phyloP scores from a whole-genome alignment of 2,113 vertebrate genomes.

The Salminus brasiliensis region DNA sequence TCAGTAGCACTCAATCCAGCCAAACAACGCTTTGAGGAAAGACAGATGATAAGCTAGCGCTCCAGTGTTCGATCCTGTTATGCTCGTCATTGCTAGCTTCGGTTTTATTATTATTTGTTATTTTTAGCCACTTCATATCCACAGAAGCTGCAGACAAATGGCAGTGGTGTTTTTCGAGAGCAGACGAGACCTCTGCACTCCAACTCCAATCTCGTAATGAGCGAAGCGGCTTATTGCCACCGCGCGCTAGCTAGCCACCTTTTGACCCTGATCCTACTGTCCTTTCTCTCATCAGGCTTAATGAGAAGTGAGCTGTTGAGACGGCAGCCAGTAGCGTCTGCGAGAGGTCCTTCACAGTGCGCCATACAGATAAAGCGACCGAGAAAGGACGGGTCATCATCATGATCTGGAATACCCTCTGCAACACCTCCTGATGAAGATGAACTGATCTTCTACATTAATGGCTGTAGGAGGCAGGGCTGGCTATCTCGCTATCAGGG shows the following conservation, averaged over 20 bases:
- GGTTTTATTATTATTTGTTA: neutral
- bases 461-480: neutral
- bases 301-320: constrained; percentile 22
- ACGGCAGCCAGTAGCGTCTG: neutral
- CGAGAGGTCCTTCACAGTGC: constrained; percentile 14
- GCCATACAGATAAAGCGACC: neutral
- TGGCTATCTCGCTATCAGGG: neutral
- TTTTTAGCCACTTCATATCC: neutral
- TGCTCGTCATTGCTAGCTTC: neutral
- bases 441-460: neutral
- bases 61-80: neutral
- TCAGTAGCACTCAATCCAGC: constrained; percentile 15
- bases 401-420: neutral
- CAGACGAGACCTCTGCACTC: neutral
- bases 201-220: constrained; percentile 34
- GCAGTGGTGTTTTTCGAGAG: neutral
- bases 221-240: neutral
- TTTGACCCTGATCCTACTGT: constrained; percentile 12
- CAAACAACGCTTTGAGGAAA: constrained; percentile 35
- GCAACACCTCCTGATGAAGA: neutral
- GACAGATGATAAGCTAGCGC: constrained; percentile 10
- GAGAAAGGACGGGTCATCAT: neutral
- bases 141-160: neutral
- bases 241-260: neutral
- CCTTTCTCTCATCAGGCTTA: constrained; percentile 34